Evolutionary conservation across 30 jellyfish, hydroid and myxozoan genomes (phyloP).

Genomic region (Turritopsis dohrnii): DNA sequence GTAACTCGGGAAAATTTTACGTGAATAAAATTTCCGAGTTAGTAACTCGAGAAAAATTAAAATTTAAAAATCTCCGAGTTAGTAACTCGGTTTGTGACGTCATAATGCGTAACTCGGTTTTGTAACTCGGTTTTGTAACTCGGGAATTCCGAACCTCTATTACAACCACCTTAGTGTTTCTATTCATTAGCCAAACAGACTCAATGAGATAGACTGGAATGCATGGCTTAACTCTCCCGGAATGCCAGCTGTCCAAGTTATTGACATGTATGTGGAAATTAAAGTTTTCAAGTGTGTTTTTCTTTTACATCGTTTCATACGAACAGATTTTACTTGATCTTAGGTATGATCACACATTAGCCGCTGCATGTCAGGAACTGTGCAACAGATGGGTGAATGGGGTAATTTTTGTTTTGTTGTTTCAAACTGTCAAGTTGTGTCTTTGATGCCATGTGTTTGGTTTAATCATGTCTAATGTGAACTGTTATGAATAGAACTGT

Average conservation of each 20-base stretch:
- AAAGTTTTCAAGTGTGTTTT: not conserved
- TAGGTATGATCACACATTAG: constrained; percentile 64
- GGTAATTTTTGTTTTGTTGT: not conserved
- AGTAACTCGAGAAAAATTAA: no score
- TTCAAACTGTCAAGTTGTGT: no score
- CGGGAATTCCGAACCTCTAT: no score
- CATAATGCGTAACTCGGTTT: no score
- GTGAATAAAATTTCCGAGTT: no score
- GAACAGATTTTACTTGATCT: not conserved
- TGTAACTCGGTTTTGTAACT: no score
- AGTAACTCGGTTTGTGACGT: no score
- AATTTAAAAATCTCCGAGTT: no score
- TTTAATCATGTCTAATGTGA: not conserved
- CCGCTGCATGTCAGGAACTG: constrained; percentile 38
- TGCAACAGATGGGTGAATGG: constrained; percentile 62
- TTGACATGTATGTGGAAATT: constrained; percentile 44
- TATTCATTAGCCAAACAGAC: constrained; percentile 11
- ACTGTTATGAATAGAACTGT: not conserved
- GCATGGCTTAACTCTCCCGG: constrained; percentile 77
- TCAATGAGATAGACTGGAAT: constrained; percentile 66
- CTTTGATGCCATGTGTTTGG: no score
- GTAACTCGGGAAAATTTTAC: no score
- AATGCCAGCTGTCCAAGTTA: constrained; percentile 84
- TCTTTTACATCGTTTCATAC: not conserved
- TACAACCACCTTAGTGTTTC: not conserved